Evolutionary conservation across 2,888 invertebrate genomes (phyloP).

Genomic region (Yponomeuta evonymella): DNA sequence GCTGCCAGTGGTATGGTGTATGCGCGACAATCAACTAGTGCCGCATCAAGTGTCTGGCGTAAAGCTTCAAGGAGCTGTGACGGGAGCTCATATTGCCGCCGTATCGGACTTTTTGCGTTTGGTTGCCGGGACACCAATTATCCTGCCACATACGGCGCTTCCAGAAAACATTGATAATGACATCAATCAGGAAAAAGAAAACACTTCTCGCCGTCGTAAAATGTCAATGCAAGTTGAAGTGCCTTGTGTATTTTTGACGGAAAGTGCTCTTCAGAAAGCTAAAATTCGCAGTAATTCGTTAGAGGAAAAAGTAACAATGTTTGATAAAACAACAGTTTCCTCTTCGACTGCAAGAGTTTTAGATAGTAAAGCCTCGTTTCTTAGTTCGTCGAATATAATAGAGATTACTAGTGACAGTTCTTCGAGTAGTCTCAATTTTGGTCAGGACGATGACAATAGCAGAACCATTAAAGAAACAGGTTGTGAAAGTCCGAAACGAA

Average conservation of each 20-base stretch:
- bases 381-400: constrained; percentile 49
- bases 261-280: constrained; percentile 66
- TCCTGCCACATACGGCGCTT: constrained; percentile 68
- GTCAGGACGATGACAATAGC: constrained; percentile 39
- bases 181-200: constrained; percentile 63
- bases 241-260: constrained; percentile 71
- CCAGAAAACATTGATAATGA: constrained; percentile 58
- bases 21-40: constrained; percentile 81
- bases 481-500: constrained; percentile 50
- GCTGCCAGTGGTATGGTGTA: constrained; percentile 80
- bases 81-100: constrained; percentile 80
- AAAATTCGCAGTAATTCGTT: constrained; percentile 64
- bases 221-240: constrained; percentile 75
- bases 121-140: constrained; percentile 79
- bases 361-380: constrained; percentile 49
- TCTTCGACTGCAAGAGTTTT: constrained; percentile 46
- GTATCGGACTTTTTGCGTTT: constrained; percentile 79
- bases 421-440: not conserved
- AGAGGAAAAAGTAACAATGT: constrained; percentile 57
- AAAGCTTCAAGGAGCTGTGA: constrained; percentile 79
- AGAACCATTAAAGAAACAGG: constrained; percentile 31
- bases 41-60: constrained; percentile 81
- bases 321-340: constrained; percentile 51
- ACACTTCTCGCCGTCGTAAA: constrained; percentile 59
- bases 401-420: constrained; percentile 28